Evolutionary conservation across 2,797 vertebrate genomes (phyloP).

Genomic region (Australoheros facetus): DNA sequence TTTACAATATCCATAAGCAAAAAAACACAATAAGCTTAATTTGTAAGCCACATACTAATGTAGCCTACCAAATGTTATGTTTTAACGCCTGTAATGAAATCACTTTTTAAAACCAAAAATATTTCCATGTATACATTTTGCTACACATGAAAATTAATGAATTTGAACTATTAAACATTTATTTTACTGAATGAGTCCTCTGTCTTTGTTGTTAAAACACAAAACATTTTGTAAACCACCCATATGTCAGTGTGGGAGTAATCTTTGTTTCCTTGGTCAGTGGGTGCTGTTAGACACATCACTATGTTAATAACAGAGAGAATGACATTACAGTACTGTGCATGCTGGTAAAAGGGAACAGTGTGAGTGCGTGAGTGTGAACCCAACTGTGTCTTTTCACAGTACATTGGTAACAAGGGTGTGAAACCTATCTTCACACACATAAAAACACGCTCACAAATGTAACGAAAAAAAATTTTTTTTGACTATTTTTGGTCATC

Average conservation of each 20-base stretch:
- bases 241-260: slow-evolving; percentile 40
- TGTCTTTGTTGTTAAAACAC: slow-evolving; percentile 27
- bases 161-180: not conserved
- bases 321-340: slow-evolving; percentile 55
- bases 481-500: not conserved
- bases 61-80: not conserved
- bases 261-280: slow-evolving; percentile 43
- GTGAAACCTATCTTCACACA: slow-evolving; percentile 47
- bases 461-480: not conserved
- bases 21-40: not conserved
- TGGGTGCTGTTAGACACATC: slow-evolving; percentile 43
- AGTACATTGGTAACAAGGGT: slow-evolving; percentile 45
- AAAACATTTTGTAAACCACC: slow-evolving; percentile 22
- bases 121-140: not conserved
- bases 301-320: slow-evolving; percentile 66
- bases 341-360: slow-evolving; percentile 33
- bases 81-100: not conserved
- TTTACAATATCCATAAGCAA: not conserved
- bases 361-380: slow-evolving; percentile 39
- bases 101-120: not conserved
- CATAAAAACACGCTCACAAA: slow-evolving; percentile 2
- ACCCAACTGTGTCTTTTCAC: slow-evolving; percentile 48
- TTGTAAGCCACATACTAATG: not conserved
- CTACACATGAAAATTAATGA: not conserved
- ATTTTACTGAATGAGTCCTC: slow-evolving; percentile 21